Evolutionary conservation across 1,140 invertebrate species (phyloP), one percentile per base, ranked within the genome.

Genomic region (Papilio xuthus): DNA sequence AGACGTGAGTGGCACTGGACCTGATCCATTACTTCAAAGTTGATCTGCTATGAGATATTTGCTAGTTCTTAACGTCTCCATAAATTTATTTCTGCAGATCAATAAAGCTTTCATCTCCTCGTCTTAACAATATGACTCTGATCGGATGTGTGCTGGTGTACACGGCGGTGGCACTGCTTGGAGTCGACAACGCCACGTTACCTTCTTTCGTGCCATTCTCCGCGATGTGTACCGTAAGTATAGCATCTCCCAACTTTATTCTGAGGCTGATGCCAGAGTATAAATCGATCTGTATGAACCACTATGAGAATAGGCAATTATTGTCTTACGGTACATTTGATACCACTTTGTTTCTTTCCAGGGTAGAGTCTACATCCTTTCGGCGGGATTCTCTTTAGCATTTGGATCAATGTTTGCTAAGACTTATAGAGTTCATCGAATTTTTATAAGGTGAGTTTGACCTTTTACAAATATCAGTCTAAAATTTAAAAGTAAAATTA

Each of bases 81-180:
- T 53, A n/a, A n/a, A n/a, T 69, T 42, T 32, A 23, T 79, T 78
- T 20, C 81, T 81, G 8, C 91, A 97, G 96, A 90, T 96, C 96
- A 83, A 97, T 96, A 93, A 99, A 99, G 94, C 96, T 99, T 93
- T 99, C 98, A 23, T 99, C 98, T 90, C 99, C 99, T 8, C 97
- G 98, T 87, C 95, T 99, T 81, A 99, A 99, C 95, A 99, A 99
- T 94, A 96, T 99, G 89, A 98, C 99, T 15, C 97, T 99, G 69
- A 96, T 98, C 69, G 99, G 99, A 26, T 99, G 98, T 87, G 97
- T 98, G 81, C 94, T 99, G 78, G 98, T 99, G 8, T 99, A 99
- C 93, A 95, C 97, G 15, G 98, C 98, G 70, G 98, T 99, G 44
- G 98, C 99, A 79, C 94, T 99, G 70, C 94, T 98, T 71, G 98